A percentile compares a stretch with the other conserved stretches of the same genome.
Evolutionary conservation across 2,888 invertebrate species (phyloP).

Genomic region (Archips crataeganus): DNA sequence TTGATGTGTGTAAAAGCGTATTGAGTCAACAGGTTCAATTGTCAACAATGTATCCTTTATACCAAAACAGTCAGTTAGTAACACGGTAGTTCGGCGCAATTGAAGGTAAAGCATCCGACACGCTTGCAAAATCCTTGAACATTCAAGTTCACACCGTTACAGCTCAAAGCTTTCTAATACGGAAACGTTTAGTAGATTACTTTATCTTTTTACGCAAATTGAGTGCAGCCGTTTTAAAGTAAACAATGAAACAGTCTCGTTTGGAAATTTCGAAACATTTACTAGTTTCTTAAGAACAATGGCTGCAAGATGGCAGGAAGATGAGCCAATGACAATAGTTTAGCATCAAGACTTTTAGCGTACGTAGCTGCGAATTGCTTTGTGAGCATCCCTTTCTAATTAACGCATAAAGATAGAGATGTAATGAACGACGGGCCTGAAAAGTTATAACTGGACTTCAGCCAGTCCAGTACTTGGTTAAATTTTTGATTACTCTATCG

Average conservation of each 20-base stretch:
- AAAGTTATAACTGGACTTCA: neutral
- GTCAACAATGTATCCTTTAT: neutral
- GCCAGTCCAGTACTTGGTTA: neutral
- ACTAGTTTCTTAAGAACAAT: slow-evolving; percentile 48
- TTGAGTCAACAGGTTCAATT: neutral
- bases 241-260: slow-evolving; percentile 25
- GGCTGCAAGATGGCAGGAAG: slow-evolving; percentile 53
- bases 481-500: neutral
- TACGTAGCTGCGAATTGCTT: neutral
- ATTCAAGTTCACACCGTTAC: slow-evolving; percentile 56
- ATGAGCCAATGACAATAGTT: slow-evolving; percentile 51
- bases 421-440: too few relatives aligned
- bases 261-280: slow-evolving; percentile 20
- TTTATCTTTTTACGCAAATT: slow-evolving; percentile 38
- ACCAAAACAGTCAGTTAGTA: slow-evolving; percentile 40
- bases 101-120: slow-evolving; percentile 39
- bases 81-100: slow-evolving; percentile 47
- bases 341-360: slow-evolving; percentile 24
- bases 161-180: slow-evolving; percentile 47
- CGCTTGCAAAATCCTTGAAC: slow-evolving; percentile 53
- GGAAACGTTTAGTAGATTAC: slow-evolving; percentile 39
- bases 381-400: neutral
- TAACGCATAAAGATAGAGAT: too few relatives aligned
- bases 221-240: slow-evolving; percentile 15
- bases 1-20: neutral